These are phyloP conservation scores for Hemitrygon akajei DNA, from an alignment of 2,797 vertebrate genomes.

Conservation along the genomic window DNA sequence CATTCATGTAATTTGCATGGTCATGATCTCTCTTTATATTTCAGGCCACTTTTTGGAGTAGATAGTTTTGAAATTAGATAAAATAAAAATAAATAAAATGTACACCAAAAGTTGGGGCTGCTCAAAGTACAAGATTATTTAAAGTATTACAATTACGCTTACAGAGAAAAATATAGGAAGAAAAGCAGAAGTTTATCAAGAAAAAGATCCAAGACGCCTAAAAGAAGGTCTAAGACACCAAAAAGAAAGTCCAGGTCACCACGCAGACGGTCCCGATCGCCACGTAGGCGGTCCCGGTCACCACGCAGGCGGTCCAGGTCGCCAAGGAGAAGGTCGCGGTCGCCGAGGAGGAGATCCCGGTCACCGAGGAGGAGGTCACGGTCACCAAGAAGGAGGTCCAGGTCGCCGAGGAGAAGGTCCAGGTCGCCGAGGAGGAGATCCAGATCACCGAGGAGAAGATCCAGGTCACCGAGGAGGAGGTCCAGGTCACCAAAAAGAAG, in stretches of 20 bases:
- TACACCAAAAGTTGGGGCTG: neutral
- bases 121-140: neutral
- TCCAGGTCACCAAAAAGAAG: neutral
- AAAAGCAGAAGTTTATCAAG: constrained; percentile 73
- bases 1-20: neutral
- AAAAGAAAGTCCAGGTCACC: constrained; percentile 59
- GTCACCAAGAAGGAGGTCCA: neutral
- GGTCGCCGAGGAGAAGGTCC: neutral
- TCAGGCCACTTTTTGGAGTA: too few relatives aligned
- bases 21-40: neutral
- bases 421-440: neutral
- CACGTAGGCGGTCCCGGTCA: neutral
- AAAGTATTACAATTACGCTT: neutral
- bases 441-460: neutral
- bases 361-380: neutral
- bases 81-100: neutral
- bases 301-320: neutral
- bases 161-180: constrained; percentile 71
- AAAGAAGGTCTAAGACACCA: constrained; percentile 71
- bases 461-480: neutral
- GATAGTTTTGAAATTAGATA: neutral
- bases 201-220: constrained; percentile 68
- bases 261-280: neutral
- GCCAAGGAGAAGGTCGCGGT: neutral
- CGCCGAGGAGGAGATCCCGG: neutral